Evolutionary conservation across 1,140 invertebrate genomes (phyloP), one percentile per base, ranked within the genome.

Genomic region (Battus philenor): DNA sequence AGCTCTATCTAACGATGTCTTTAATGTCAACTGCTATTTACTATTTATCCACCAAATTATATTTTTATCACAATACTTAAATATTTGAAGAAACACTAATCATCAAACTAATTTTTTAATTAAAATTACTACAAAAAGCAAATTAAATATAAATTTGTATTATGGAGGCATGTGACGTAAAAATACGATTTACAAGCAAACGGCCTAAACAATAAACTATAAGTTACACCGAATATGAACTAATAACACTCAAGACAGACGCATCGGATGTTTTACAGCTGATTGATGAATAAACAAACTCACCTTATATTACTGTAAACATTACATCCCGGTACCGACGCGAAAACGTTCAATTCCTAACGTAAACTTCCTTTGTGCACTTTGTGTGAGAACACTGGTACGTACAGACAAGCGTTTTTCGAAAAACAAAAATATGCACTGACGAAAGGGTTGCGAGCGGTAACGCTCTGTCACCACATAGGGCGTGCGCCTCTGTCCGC

Each of bases 201-300:
- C n/a, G n/a, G n/a, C n/a, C n/a, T n/a, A n/a, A n/a, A n/a, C n/a
- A n/a, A n/a, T n/a, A 9, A n/a, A n/a, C n/a, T n/a, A n/a, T n/a
- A n/a, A n/a, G 31, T 16, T 33, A 33, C 15, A 33, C 17, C 8
- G 31, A 20, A 34, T 16, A 34, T 17, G 11, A 34, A 18, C 32
- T 34, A 18, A 34, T 34, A 34, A 17, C 32, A 17, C 32, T 34
- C n/a, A 16, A 18, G 16, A 18, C 11, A 34, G 32, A 34, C 3
- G 32, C 43, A 44, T 52, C 27, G 10, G 49, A 61, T 54, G 49
- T 51, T 52, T 54, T 36, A 65, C 70, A 73, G 70, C 70, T 74
- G 67, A 75, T 69, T 55, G 50, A 54, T 54, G 39, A 36, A 68
- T 66, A 69, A 74, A 78, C 72, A 76, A 68, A 70, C 63, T 74